These are phyloP conservation scores for Spea multiplicata DNA, from an alignment of 2,113 vertebrate species.

Conservation along the genomic window DNA sequence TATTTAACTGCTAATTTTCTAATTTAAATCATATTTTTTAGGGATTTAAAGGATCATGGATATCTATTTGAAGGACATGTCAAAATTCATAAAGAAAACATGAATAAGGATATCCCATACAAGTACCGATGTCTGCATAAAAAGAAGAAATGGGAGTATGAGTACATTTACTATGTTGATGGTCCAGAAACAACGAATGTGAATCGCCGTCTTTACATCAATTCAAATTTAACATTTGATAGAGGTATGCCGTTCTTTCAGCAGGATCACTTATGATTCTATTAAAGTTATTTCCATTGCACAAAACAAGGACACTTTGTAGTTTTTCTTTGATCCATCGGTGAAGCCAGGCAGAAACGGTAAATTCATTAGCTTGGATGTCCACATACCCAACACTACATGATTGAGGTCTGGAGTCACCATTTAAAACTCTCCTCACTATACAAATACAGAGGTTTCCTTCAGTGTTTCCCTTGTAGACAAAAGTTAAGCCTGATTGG, in stretches of 20 bases:
- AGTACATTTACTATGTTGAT: constrained; percentile 57
- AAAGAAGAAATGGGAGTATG: constrained; percentile 6
- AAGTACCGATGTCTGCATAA: constrained; percentile 70
- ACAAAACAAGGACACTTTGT: not conserved
- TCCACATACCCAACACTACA: no score
- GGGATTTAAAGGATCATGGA: constrained; percentile 66
- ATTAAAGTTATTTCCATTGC: not conserved
- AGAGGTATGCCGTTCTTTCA: constrained; percentile 59
- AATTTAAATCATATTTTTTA: constrained; percentile 49
- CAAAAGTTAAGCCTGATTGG: no score
- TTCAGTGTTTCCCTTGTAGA: no score
- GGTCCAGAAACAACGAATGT: fast-evolving
- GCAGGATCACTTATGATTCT: not conserved
- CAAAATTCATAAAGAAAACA: constrained; percentile 47
- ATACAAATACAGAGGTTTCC: no score
- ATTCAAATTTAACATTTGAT: fast-evolving
- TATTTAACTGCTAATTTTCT: no score
- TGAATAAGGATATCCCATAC: constrained; percentile 67
- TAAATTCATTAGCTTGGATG: no score
- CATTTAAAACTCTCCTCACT: no score
- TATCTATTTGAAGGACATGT: constrained; percentile 72
- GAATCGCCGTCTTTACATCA: constrained; percentile 57
- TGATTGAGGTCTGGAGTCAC: no score
- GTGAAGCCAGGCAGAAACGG: no score
- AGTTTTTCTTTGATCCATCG: not conserved